These are phyloP conservation scores for Ashinkailepas kermadecensis DNA, from an alignment of 2,888 invertebrate genomes.

Conservation along the genomic window DNA sequence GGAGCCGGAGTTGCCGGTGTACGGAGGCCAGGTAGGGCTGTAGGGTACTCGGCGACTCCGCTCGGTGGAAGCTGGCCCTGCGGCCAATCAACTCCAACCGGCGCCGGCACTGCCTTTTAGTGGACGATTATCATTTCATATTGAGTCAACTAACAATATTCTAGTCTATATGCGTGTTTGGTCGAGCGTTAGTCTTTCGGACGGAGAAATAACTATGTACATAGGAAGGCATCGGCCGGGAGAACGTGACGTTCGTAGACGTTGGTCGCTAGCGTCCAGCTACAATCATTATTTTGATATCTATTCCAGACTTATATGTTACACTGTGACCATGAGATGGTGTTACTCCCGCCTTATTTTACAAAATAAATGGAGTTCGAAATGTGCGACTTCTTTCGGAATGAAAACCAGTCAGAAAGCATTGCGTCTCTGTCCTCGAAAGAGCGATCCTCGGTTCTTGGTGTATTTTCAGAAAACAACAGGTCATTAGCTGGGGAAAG, in stretches of 20 bases:
- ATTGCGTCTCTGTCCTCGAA: too few relatives aligned
- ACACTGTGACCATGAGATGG: background rate
- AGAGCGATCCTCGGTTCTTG: too few relatives aligned
- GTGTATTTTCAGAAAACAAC: too few relatives aligned
- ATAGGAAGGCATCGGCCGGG: background rate
- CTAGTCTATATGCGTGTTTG: conserved; percentile 13
- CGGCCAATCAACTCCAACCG: background rate
- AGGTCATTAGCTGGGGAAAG: too few relatives aligned
- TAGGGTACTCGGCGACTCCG: background rate
- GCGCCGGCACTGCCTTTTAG: background rate
- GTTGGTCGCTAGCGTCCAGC: background rate
- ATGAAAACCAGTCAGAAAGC: too few relatives aligned
- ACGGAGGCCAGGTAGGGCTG: background rate
- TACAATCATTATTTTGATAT: conserved; percentile 15
- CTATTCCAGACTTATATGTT: conserved; percentile 7
- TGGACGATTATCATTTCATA: conserved; percentile 8
- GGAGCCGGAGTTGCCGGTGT: background rate
- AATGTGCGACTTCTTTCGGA: too few relatives aligned
- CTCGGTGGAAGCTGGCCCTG: background rate
- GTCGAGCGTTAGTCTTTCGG: conserved; percentile 14
- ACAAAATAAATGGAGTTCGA: background rate
- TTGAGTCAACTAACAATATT: conserved; percentile 16
- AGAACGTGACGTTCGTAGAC: too few relatives aligned
- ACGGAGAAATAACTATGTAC: background rate
- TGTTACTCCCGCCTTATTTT: conserved; percentile 17